Conservation (phyloP, 1,140 invertebrate species). For the Pseudoatta argentina region DNA sequence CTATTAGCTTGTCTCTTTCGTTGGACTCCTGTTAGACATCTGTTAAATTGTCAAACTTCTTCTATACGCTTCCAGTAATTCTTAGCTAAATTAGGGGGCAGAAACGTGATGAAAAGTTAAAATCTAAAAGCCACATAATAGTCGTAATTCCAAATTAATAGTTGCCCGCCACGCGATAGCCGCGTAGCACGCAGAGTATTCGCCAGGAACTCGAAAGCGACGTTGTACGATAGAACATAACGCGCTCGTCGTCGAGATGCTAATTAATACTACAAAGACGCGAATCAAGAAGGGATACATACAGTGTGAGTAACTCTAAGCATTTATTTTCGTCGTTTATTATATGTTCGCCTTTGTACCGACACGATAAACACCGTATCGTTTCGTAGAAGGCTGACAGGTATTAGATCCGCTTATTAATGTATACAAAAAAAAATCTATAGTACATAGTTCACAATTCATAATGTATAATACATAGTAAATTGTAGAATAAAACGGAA, state of each 20-base stretch:
- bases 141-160: slow-evolving; percentile 44
- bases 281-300: background rate
- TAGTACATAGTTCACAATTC: no score
- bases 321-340: slow-evolving; percentile 47
- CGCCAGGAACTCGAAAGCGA: background rate
- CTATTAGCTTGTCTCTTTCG: background rate
- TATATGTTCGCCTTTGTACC: background rate
- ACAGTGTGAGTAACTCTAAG: background rate
- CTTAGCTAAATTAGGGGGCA: background rate
- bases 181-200: slow-evolving; percentile 26
- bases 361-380: slow-evolving; percentile 17
- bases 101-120: slow-evolving; percentile 33
- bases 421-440: background rate
- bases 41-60: slow-evolving; percentile 31
- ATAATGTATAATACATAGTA: no score
- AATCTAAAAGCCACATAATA: slow-evolving; percentile 33
- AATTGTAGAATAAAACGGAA: background rate
- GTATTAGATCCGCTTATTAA: background rate
- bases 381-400: background rate
- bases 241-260: slow-evolving; percentile 27
- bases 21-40: background rate
- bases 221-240: slow-evolving; percentile 9
- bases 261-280: slow-evolving; percentile 52
- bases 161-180: slow-evolving; percentile 21
- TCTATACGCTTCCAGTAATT: background rate